Evolutionary conservation across 2,113 vertebrate genomes (phyloP).

Genomic region (Sceloporus undulatus): DNA sequence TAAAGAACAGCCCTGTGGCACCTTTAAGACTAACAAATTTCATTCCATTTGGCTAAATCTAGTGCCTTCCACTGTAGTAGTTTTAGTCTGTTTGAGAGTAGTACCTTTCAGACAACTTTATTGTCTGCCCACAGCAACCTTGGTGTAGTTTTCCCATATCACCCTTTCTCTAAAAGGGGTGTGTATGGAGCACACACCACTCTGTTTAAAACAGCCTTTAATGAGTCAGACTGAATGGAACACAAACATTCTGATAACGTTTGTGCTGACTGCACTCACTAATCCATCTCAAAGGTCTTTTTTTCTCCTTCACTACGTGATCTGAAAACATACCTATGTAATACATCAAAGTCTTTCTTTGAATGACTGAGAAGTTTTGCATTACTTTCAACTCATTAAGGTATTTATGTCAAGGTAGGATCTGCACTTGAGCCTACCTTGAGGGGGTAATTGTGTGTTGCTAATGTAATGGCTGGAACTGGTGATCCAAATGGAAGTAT

Average conservation of each 20-base stretch:
- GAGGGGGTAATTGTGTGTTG: slow-evolving; percentile 85
- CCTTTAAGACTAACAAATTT: too few species aligned
- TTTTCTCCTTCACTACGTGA: slow-evolving; percentile 40
- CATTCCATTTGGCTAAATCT: too few species aligned
- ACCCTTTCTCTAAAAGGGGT: slow-evolving; percentile 20
- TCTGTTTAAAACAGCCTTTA: slow-evolving; percentile 34
- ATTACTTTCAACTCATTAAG: slow-evolving; percentile 75
- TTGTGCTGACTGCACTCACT: slow-evolving; percentile 52
- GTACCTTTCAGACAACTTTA: too few species aligned
- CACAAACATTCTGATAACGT: slow-evolving; percentile 63
- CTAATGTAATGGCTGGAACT: slow-evolving; percentile 84
- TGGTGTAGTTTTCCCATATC: slow-evolving; percentile 24
- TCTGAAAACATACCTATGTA: slow-evolving; percentile 63
- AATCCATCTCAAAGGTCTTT: slow-evolving; percentile 50
- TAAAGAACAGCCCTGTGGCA: neutral
- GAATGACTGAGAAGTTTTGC: slow-evolving; percentile 65
- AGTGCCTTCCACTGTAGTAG: neutral
- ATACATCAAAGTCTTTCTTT: slow-evolving; percentile 73
- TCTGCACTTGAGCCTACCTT: slow-evolving; percentile 84
- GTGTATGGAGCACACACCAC: neutral
- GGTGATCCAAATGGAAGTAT: slow-evolving; percentile 76
- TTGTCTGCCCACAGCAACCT: neutral
- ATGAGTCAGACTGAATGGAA: slow-evolving; percentile 44
- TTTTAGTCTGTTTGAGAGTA: too few species aligned
- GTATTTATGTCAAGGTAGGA: slow-evolving; percentile 74